A percentile compares a stretch with the other conserved stretches of the same genome.
phyloP scores from a whole-genome alignment of 2,113 vertebrate species.

The Cromileptes altivelis region DNA sequence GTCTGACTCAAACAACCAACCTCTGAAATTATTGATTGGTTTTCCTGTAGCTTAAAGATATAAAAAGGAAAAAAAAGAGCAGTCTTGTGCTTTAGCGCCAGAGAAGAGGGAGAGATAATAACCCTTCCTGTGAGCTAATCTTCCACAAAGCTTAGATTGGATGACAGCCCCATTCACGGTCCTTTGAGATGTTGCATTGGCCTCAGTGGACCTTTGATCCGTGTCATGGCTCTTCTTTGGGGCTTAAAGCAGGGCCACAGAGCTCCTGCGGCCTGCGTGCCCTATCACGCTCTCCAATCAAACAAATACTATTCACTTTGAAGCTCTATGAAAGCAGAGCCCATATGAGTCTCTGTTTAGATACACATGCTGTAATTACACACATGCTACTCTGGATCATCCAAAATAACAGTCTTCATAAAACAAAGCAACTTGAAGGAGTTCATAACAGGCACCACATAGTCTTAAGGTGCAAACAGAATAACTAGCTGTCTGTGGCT shows the following conservation, averaged over 20 bases:
- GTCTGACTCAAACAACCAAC: slow-evolving; percentile 24
- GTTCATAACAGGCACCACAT: slow-evolving; percentile 48
- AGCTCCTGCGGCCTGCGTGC: slow-evolving; percentile 50
- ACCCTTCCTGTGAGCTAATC: slow-evolving; percentile 40
- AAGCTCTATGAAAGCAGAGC: slow-evolving; percentile 59
- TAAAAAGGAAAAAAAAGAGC: slow-evolving; percentile 14
- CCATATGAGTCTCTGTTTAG: slow-evolving; percentile 64
- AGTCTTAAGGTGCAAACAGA: slow-evolving; percentile 63
- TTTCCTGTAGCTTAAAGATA: slow-evolving; percentile 22
- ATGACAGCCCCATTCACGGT: slow-evolving; percentile 37
- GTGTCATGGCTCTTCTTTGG: slow-evolving; percentile 53
- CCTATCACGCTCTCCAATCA: slow-evolving; percentile 71
- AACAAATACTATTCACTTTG: slow-evolving; percentile 71
- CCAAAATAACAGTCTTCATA: slow-evolving; percentile 72
- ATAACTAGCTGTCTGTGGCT: slow-evolving; percentile 55
- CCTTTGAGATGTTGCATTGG: slow-evolving; percentile 48
- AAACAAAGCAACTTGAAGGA: slow-evolving; percentile 60
- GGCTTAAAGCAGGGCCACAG: slow-evolving; percentile 61
- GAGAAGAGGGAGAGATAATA: slow-evolving; percentile 33
- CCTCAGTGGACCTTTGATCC: slow-evolving; percentile 73
- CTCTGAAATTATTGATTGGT: slow-evolving; percentile 33
- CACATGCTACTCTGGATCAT: slow-evolving; percentile 52
- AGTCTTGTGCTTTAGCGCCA: slow-evolving; percentile 6
- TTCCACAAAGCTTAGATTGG: slow-evolving; percentile 57
- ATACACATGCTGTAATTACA: slow-evolving; percentile 75